These are phyloP conservation scores for Trissolcus japonicus DNA, from an alignment of 2,888 invertebrate genomes.

Conservation along the genomic window DNA sequence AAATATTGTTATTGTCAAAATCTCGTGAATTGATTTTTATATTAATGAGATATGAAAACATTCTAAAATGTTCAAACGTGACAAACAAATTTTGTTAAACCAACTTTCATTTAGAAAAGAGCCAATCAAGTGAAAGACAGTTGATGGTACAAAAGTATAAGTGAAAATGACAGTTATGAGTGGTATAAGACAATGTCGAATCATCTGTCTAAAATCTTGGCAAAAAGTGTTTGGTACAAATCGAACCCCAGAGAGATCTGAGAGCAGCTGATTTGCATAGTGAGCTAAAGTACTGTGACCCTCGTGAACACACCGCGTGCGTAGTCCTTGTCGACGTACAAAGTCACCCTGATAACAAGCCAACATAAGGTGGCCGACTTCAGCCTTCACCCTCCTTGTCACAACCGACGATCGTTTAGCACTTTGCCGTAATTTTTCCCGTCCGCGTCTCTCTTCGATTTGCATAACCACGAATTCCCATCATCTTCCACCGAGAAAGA, in stretches of 20 bases:
- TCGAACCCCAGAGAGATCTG: constrained; percentile 76
- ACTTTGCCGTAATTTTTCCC: constrained; percentile 75
- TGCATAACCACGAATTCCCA: constrained; percentile 70
- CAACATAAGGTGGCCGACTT: constrained; percentile 73
- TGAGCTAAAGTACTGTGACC: constrained; percentile 59
- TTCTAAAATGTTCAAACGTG: too few relatives aligned
- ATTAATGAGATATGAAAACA: too few relatives aligned
- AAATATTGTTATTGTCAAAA: too few relatives aligned
- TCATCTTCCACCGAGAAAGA: constrained; percentile 50
- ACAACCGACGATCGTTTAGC: constrained; percentile 73
- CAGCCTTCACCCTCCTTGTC: constrained; percentile 61
- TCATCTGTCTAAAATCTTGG: constrained; percentile 42
- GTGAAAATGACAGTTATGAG: constrained; percentile 11
- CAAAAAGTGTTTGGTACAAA: constrained; percentile 62
- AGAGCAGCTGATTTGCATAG: constrained; percentile 63
- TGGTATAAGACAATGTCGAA: constrained; percentile 28
- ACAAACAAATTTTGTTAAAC: too few relatives aligned
- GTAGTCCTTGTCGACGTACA: constrained; percentile 65
- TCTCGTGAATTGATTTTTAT: too few relatives aligned
- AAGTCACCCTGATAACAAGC: constrained; percentile 70
- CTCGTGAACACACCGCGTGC: constrained; percentile 70
- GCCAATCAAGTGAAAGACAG: too few relatives aligned
- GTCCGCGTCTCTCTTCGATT: constrained; percentile 67
- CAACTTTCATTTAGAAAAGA: too few relatives aligned
- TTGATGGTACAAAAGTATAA: neutral